Conservation (phyloP, 2,797 vertebrate species). For the Pelodytes ibericus region DNA sequence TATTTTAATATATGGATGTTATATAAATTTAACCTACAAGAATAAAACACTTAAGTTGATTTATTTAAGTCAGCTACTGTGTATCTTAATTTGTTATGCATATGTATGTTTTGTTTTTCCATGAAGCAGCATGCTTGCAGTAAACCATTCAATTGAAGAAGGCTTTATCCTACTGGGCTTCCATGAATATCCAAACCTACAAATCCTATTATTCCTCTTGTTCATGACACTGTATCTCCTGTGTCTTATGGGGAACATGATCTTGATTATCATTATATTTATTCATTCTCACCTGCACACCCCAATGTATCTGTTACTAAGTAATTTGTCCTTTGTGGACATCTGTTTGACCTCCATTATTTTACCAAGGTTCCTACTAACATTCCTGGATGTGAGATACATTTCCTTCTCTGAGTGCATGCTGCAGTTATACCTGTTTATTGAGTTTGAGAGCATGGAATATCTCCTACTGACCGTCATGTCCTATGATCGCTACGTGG, state of each 20-base stretch:
- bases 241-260: constrained; percentile 54
- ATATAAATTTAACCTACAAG: too few species aligned
- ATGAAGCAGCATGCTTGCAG: neutral
- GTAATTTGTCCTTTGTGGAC: constrained; percentile 58
- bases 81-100: too few species aligned
- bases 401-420: constrained; percentile 60
- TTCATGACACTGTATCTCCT: constrained; percentile 29
- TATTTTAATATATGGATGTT: too few species aligned
- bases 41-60: too few species aligned
- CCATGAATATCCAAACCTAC: neutral
- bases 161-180: constrained; percentile 24
- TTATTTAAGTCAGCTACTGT: too few species aligned
- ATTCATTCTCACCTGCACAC: neutral
- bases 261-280: neutral
- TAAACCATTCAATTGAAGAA: constrained; percentile 5
- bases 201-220: neutral
- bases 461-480: constrained; percentile 61
- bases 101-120: too few species aligned
- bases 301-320: constrained; percentile 9
- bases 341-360: constrained; percentile 59
- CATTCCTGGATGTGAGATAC: constrained; percentile 25
- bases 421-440: constrained; percentile 60
- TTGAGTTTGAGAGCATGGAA: constrained; percentile 61
- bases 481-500: constrained; percentile 61
- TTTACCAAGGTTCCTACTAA: constrained; percentile 39